These are phyloP conservation scores for Labeo catla DNA, from an alignment of 2,113 vertebrate species.

Conservation along the genomic window DNA sequence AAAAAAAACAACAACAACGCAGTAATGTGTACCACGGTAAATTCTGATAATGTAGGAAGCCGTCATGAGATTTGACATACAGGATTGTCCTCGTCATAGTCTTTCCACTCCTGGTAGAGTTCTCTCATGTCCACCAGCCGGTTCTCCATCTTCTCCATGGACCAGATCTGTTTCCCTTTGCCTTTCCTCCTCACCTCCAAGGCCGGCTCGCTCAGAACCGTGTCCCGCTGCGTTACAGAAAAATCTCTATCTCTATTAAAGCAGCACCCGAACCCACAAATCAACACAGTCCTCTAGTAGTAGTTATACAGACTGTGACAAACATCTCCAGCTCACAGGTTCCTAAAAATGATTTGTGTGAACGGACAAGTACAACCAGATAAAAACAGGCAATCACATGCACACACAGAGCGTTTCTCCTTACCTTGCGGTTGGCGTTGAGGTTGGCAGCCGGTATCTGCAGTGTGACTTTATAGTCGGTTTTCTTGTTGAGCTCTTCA, in stretches of 20 bases:
- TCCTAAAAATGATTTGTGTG: not conserved
- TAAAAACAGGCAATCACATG: not conserved
- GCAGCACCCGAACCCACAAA: not conserved
- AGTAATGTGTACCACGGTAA: too few species aligned
- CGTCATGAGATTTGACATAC: slow-evolving; percentile 70
- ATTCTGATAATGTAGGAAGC: not conserved
- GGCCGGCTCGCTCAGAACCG: slow-evolving; percentile 90
- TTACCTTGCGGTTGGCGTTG: slow-evolving; percentile 93
- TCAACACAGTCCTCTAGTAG: not conserved
- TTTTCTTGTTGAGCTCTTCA: slow-evolving; percentile 91
- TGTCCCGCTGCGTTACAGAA: slow-evolving; percentile 78
- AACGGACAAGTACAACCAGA: not conserved
- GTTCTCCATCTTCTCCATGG: slow-evolving; percentile 96
- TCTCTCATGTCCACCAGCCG: slow-evolving; percentile 94
- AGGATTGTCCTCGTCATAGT: slow-evolving; percentile 86
- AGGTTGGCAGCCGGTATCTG: slow-evolving; percentile 96
- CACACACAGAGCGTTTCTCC: not conserved
- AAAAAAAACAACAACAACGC: too few species aligned
- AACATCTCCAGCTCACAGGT: not conserved
- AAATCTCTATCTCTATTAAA: not conserved
- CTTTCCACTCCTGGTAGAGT: slow-evolving; percentile 97
- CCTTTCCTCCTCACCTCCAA: slow-evolving; percentile 92
- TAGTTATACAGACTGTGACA: not conserved
- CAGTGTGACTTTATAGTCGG: slow-evolving; percentile 92
- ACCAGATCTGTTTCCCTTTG: slow-evolving; percentile 96